Evolutionary conservation across 2,888 invertebrate genomes (phyloP).

Genomic region (Agrochola circellaris): DNA sequence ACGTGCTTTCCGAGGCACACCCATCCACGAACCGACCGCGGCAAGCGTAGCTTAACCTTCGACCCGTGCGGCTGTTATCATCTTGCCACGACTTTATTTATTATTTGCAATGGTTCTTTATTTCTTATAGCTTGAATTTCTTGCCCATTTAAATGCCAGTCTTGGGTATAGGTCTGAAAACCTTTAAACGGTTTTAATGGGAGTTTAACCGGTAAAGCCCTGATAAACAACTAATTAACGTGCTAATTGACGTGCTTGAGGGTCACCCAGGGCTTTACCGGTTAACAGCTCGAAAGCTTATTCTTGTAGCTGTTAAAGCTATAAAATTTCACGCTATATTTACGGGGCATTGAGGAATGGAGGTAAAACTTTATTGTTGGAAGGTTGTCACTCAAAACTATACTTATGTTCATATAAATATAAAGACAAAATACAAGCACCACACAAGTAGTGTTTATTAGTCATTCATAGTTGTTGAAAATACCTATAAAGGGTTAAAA

Average conservation of each 20-base stretch:
- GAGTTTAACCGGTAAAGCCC: too few relatives aligned
- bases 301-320: conserved; percentile 32
- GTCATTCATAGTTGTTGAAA: background rate
- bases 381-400: conserved; percentile 33
- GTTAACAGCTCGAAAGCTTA: conserved; percentile 45
- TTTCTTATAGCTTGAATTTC: conserved; percentile 9
- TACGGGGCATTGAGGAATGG: conserved; percentile 28
- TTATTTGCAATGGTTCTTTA: conserved; percentile 24
- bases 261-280: too few relatives aligned
- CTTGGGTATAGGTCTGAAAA: conserved; percentile 17
- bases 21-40: background rate
- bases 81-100: background rate
- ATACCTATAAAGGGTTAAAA: background rate
- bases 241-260: too few relatives aligned
- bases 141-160: conserved; percentile 8
- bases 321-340: conserved; percentile 47
- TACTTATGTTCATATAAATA: background rate
- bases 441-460: too few relatives aligned
- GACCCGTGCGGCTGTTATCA: background rate
- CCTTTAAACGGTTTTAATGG: conserved; percentile 36
- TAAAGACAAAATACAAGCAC: background rate
- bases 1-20: too few relatives aligned
- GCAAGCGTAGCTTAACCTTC: background rate
- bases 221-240: too few relatives aligned
- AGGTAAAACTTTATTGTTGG: conserved; percentile 47